Evolutionary conservation across 2,888 invertebrate genomes (phyloP).

Genomic region (Chrysotoxum bicinctum): DNA sequence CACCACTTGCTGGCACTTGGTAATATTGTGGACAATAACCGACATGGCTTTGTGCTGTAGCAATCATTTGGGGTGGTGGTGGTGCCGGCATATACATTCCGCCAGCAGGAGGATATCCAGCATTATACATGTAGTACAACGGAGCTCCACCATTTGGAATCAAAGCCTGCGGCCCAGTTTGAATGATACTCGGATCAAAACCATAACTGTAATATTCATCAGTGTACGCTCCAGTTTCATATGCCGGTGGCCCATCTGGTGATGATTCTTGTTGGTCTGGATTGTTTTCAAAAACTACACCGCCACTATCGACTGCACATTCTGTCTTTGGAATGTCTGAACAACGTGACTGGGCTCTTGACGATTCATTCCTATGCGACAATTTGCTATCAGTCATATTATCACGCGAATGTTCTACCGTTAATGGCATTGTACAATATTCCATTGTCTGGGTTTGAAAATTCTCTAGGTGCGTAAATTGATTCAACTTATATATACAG

Average conservation of each 20-base stretch:
- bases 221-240: conserved; percentile 71
- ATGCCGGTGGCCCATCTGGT: conserved; percentile 72
- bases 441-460: conserved; percentile 75
- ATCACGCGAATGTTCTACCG: conserved; percentile 74
- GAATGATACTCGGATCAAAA: conserved; percentile 73
- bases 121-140: conserved; percentile 71
- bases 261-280: conserved; percentile 25
- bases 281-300: conserved; percentile 3
- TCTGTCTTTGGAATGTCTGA: conserved; percentile 44
- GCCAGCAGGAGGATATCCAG: conserved; percentile 57
- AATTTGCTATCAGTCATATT: conserved; percentile 55
- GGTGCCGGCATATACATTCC: conserved; percentile 73
- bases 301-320: conserved; percentile 7
- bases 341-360: conserved; percentile 55
- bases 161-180: conserved; percentile 68
- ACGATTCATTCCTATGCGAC: conserved; percentile 53
- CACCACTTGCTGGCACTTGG: conserved; percentile 29
- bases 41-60: conserved; percentile 38
- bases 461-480: conserved; percentile 76
- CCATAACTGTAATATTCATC: conserved; percentile 75
- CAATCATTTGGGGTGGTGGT: conserved; percentile 53
- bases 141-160: conserved; percentile 68
- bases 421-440: conserved; percentile 75
- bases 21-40: conserved; percentile 61
- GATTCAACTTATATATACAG: conserved; percentile 75